Conservation (phyloP, 2,113 vertebrate species). For the Semicossyphus pulcher region DNA sequence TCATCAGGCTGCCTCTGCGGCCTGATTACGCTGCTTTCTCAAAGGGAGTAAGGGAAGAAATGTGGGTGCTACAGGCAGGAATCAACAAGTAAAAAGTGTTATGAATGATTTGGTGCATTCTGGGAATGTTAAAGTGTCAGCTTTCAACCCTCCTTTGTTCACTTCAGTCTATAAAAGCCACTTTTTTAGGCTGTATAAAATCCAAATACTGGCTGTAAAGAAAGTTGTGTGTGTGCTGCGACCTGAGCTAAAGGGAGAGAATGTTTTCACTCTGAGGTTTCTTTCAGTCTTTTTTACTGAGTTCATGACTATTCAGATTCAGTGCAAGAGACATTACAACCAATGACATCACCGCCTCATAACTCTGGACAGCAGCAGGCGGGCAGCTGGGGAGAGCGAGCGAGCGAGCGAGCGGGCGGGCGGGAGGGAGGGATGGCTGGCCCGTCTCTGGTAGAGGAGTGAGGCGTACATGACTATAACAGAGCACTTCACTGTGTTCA, state of each 20-base stretch:
- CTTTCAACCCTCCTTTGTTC: neutral
- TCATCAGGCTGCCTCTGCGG: constrained; percentile 6
- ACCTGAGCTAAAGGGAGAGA: neutral
- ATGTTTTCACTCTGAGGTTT: constrained; percentile 43
- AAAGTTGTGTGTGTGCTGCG: neutral
- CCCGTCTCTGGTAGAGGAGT: constrained; percentile 25
- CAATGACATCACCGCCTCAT: constrained; percentile 66
- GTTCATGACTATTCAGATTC: constrained; percentile 34
- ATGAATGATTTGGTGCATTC: neutral
- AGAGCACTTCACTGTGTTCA: constrained; percentile 55
- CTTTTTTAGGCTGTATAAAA: neutral
- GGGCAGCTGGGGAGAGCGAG: constrained; percentile 42
- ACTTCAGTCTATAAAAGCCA: neutral
- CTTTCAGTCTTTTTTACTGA: constrained; percentile 21
- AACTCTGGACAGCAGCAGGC: constrained; percentile 56
- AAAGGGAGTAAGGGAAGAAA: neutral
- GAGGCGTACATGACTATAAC: constrained; percentile 47
- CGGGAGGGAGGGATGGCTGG: constrained; percentile 40
- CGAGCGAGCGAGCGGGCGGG: constrained; percentile 26
- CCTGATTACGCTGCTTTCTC: neutral
- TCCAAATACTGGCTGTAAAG: neutral
- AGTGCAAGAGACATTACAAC: constrained; percentile 54
- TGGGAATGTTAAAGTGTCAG: neutral
- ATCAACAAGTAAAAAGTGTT: neutral
- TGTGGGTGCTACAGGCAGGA: neutral